phyloP scores from a whole-genome alignment of 2,113 vertebrate genomes.

The Campylomormyrus numenius region DNA sequence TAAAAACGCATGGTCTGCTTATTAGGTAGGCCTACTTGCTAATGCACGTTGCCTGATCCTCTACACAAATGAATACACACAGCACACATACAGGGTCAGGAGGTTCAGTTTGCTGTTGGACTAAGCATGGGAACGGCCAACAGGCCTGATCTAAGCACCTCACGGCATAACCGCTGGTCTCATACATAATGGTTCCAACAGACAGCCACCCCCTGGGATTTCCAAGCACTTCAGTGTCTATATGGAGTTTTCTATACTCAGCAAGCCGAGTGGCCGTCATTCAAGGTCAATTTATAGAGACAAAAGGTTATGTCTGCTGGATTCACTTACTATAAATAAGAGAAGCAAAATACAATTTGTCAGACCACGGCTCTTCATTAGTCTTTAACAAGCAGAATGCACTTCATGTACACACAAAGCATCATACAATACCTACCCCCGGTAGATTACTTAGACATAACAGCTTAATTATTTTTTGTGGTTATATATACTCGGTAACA shows the following conservation, averaged over 20 bases:
- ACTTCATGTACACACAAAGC: neutral
- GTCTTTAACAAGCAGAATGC: neutral
- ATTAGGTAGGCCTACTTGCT: neutral
- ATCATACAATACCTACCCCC: neutral
- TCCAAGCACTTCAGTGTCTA: neutral
- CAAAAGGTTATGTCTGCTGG: neutral
- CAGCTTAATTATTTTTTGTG: too few species aligned
- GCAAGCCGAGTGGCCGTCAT: neutral
- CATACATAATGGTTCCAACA: neutral
- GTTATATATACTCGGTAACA: too few species aligned
- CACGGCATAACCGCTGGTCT: neutral
- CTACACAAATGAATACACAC: neutral
- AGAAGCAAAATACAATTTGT: neutral
- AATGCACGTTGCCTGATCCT: neutral
- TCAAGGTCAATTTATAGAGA: neutral
- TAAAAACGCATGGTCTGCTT: neutral
- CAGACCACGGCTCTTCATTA: neutral
- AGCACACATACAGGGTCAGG: neutral
- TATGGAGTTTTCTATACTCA: neutral
- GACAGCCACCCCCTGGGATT: neutral
- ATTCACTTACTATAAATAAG: neutral
- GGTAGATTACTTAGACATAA: neutral
- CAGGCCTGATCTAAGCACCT: neutral
- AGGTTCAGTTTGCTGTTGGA: neutral
- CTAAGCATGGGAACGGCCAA: neutral